phyloP scores from a whole-genome alignment of 2,888 invertebrate genomes.

The Drosophila gaucha region DNA sequence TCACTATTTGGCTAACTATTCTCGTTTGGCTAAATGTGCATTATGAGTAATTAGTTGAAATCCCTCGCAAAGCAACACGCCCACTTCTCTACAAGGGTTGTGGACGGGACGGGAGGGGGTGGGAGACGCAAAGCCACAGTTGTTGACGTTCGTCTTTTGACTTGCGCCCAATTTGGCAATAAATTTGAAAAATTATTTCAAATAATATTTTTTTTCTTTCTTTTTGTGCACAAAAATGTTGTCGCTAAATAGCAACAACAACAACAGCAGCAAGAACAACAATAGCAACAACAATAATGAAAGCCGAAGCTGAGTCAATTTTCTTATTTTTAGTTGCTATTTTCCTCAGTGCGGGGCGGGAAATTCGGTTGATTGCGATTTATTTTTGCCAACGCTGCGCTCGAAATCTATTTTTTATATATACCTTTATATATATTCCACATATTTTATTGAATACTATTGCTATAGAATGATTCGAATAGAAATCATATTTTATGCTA shows the following conservation, averaged over 20 bases:
- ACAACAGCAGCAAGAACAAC: slow-evolving; percentile 9
- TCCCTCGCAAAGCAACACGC: slow-evolving; percentile 51
- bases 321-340: slow-evolving; percentile 73
- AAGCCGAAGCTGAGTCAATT: slow-evolving; percentile 73
- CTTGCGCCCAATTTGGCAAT: slow-evolving; percentile 77
- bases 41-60: slow-evolving; percentile 42
- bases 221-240: slow-evolving; percentile 35
- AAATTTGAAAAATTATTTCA: slow-evolving; percentile 68
- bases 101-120: not conserved
- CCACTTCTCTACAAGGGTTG: slow-evolving; percentile 27
- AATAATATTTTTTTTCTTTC: slow-evolving; percentile 34
- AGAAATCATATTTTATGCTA: slow-evolving; percentile 54
- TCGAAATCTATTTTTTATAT: slow-evolving; percentile 41
- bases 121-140: slow-evolving; percentile 15
- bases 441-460: slow-evolving; percentile 42
- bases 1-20: slow-evolving; percentile 7
- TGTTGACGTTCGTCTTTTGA: slow-evolving; percentile 51
- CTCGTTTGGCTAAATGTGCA: slow-evolving; percentile 29
- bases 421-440: slow-evolving; percentile 20
- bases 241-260: slow-evolving; percentile 53
- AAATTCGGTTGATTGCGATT: slow-evolving; percentile 51
- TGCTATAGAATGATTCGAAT: slow-evolving; percentile 17
- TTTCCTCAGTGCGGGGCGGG: slow-evolving; percentile 24
- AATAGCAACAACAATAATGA: slow-evolving; percentile 37
- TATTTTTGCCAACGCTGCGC: slow-evolving; percentile 51